These are phyloP conservation scores for Arctopsyche grandis DNA, from an alignment of 1,140 invertebrate species.

Conservation along the genomic window DNA sequence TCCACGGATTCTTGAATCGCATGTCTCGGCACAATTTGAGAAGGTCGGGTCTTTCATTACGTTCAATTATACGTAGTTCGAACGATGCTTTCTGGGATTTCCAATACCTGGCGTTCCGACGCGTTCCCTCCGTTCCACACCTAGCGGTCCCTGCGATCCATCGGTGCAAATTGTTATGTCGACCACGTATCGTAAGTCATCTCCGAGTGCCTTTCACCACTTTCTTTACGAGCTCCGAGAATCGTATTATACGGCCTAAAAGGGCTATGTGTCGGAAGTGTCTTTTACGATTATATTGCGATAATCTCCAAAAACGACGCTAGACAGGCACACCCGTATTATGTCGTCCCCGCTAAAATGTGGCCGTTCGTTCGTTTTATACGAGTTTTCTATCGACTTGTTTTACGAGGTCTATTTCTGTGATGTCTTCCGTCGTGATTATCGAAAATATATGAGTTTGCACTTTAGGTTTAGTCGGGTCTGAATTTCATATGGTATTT, in stretches of 20 bases:
- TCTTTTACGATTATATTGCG: constrained; percentile 29
- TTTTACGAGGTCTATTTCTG: not conserved
- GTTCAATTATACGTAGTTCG: no score
- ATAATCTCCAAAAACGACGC: constrained; percentile 16
- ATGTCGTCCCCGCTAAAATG: constrained; percentile 3
- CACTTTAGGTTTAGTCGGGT: no score
- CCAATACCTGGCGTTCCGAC: not conserved
- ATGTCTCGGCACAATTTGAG: no score
- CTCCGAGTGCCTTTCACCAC: constrained; percentile 23
- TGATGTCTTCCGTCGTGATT: not conserved
- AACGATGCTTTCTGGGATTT: no score
- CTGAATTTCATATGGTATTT: no score
- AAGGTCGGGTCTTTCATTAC: no score
- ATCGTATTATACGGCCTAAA: constrained; percentile 21
- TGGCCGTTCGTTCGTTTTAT: not conserved
- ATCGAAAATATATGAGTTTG: constrained; percentile 11
- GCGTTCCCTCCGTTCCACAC: no score
- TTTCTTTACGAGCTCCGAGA: constrained; percentile 14
- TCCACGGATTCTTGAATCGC: no score
- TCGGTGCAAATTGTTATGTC: constrained; percentile 24
- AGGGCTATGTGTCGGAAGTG: constrained; percentile 11
- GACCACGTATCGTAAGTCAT: constrained; percentile 24
- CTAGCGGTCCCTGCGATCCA: not conserved
- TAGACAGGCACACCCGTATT: constrained; percentile 2
- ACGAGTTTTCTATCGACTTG: not conserved